Evolutionary conservation across 1,140 invertebrate genomes (phyloP), one percentile per base, ranked within the genome.

Genomic region (Conus ventricosus): DNA sequence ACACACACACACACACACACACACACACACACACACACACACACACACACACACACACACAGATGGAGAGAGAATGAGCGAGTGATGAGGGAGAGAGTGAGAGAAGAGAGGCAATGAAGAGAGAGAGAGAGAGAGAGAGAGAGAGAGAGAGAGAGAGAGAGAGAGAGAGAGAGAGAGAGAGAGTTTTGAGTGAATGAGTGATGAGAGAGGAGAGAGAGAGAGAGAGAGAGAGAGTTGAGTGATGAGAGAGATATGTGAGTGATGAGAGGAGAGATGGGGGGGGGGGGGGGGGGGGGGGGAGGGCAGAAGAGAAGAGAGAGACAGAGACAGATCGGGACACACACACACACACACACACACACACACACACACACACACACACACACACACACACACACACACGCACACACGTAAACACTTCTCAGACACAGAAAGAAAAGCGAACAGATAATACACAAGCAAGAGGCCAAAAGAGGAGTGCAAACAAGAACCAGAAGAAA

Each of bases 331-430:
- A 39, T 39, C 39, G 39, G 39, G 39, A 39, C 39, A 39, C 39
- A 39, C 0, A 39, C 39, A 39, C 39, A 39, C 39, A 39, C 39
- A 39, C 39, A 39, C 39, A 80, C 71, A 85, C 57, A 85, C 81
- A 88, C 87, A 88, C 84, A 83, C 80, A 76, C 23, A 83, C 71
- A 75, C 80, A 71, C 63, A 20, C 78, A 87, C 71, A 84, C 85
- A 89, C 78, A 83, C 78, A 87, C 25, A 76, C 63, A 87, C 63
- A 87, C 63, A 87, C 76, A 87, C 39, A 78, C 23, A 63, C 60
- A 63, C 60, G 4, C 17, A 63, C 60, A 63, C 60, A 63, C 17
- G 4, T 4, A 63, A 1, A 63, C 60, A 11, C 11, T 20, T 1
- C 60, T 0, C 60, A 63, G 11, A 20, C 60, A 63, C 60, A 20